These are phyloP conservation scores for Temnothorax ravouxi DNA, from an alignment of 2,888 invertebrate genomes.

Conservation along the genomic window DNA sequence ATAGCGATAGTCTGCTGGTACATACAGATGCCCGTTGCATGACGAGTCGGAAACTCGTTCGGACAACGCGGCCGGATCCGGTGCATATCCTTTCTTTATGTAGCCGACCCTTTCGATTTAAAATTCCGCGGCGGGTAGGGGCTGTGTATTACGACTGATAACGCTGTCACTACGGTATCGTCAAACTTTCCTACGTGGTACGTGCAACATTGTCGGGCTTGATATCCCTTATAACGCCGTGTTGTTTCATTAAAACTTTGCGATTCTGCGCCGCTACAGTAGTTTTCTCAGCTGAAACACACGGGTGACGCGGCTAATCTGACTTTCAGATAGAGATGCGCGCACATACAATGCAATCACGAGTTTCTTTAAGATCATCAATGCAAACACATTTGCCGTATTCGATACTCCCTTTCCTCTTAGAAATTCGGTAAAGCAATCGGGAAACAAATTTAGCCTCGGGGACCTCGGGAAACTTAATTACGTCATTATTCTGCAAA, in stretches of 20 bases:
- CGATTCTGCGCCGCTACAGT: constrained; percentile 11
- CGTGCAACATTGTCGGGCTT: constrained; percentile 56
- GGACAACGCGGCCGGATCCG: constrained; percentile 55
- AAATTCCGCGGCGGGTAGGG: constrained; percentile 63
- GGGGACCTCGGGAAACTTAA: not conserved
- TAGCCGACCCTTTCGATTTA: constrained; percentile 71
- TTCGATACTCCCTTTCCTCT: not conserved
- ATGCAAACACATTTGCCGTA: not conserved
- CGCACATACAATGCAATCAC: constrained; percentile 12
- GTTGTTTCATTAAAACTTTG: constrained; percentile 73
- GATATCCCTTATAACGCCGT: constrained; percentile 59
- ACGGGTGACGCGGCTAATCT: constrained; percentile 44
- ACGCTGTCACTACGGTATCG: constrained; percentile 55
- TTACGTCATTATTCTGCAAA: constrained; percentile 27
- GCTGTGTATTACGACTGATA: constrained; percentile 61
- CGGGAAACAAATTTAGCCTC: not conserved
- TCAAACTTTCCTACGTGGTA: constrained; percentile 67
- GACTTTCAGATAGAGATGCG: constrained; percentile 39
- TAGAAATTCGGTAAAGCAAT: constrained; percentile 2
- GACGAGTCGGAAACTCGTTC: constrained; percentile 61
- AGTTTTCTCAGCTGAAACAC: constrained; percentile 50
- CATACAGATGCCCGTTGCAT: constrained; percentile 35
- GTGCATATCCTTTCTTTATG: constrained; percentile 49
- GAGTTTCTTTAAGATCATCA: not conserved
- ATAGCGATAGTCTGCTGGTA: not conserved